Percentiles rank a stretch among this genome's conserved stretches.
Conservation (phyloP, 2,797 vertebrate species). For the Peromyscus nudipes region DNA sequence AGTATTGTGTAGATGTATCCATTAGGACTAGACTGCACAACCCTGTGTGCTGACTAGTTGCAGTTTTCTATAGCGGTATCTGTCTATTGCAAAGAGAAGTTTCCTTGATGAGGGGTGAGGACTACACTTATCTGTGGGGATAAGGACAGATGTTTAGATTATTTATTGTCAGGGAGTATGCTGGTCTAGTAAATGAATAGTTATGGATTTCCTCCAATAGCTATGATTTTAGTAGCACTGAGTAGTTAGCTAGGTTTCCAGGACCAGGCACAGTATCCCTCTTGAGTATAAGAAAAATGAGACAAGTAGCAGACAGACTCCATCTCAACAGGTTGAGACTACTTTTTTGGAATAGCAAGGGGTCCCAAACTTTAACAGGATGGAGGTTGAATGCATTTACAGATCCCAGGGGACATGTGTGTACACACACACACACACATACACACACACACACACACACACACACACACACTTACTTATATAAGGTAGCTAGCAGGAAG, state of each 20-base stretch:
- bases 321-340: background rate
- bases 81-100: background rate
- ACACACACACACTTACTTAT: background rate
- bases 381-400: background rate
- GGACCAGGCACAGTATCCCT: background rate
- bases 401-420: background rate
- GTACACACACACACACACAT: background rate
- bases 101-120: background rate
- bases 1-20: background rate
- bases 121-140: background rate
- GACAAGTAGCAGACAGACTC: background rate
- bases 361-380: background rate
- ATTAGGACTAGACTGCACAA: background rate
- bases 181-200: background rate
- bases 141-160: background rate
- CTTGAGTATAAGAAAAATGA: background rate
- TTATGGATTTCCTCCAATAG: background rate
- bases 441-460: background rate
- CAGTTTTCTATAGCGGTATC: background rate
- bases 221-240: background rate
- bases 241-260: background rate
- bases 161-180: background rate
- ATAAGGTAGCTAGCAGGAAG: background rate
- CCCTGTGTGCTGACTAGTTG: background rate
- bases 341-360: background rate